Base-by-base conservation (phyloP, 2,113 vertebrate genomes). In the Neodontobutis hainanensis region DNA sequence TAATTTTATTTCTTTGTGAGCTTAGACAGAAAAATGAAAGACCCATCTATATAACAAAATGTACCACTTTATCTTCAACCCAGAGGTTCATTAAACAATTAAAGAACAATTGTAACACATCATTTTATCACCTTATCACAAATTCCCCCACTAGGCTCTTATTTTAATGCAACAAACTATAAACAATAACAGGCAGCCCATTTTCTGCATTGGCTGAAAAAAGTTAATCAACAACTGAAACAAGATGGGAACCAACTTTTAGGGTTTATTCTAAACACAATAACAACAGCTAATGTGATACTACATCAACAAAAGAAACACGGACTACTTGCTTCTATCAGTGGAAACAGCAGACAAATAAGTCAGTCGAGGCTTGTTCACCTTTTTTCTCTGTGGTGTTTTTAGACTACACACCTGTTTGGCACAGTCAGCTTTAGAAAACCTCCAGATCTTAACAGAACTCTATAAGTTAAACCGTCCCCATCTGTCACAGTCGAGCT, bases 401-500 rank as follows among this genome's bases (percentile, higher is more conserved):
- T 91, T 88, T 88, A 75, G 68, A 82, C 69, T 64, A 81, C 84
- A 85, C 92, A 94, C 92, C 92, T 93, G 92, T 90, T 92, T 90
- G 89, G 90, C 92, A 86, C 79, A 87, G 82, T 58, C 82, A 81
- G 83, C 80, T 66, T 84, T 75, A 80, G 70, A 84, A 82, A 92
- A 88, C 89, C 90, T 92, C 84, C 77, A 87, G 87, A 92, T 93
- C 91, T 91, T 92, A 91, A 90, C 91, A 89, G 86, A 94, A 93
- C 88, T 90, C 86, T 92, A 89, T 85, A 92, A 92, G 92, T 94
- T 92, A 93, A 94, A 92, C 91, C 89, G 87, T 93, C 87, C 89
- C 92, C 93, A 92, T 92, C 91, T 93, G 91, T 92, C 91, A 89
- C 87, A 68, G 83, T 68, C 59, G 53, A 77, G 78, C 83, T 75